Evolutionary conservation across 2,113 vertebrate species (phyloP).

Genomic region (Dipodomys spectabilis): DNA sequence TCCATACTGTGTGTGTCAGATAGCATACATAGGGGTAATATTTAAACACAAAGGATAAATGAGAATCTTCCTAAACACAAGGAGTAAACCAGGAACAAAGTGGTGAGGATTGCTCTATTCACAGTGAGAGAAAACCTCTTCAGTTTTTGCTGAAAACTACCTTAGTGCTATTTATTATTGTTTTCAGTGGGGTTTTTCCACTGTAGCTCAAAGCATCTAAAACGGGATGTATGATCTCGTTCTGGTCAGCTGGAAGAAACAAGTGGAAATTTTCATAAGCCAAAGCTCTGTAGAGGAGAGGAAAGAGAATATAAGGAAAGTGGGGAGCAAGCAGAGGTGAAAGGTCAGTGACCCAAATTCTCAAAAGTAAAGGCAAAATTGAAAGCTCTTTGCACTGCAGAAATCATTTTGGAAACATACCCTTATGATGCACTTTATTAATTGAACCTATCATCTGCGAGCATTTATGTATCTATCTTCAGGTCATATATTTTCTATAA

Average conservation of each 20-base stretch:
- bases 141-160: constrained; percentile 30
- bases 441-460: background rate
- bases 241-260: background rate
- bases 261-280: constrained; percentile 36
- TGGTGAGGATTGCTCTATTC: background rate
- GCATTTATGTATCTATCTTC: background rate
- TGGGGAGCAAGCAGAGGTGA: constrained; percentile 16
- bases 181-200: background rate
- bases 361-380: background rate
- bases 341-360: background rate
- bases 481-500: background rate
- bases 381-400: background rate
- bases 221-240: constrained; percentile 14
- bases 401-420: no score
- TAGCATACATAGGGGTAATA: background rate
- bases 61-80: background rate
- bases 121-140: background rate
- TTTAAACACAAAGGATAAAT: background rate
- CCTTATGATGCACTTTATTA: background rate
- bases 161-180: constrained; percentile 34
- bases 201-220: constrained; percentile 20
- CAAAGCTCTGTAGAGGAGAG: background rate
- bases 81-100: background rate
- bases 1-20: background rate
- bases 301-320: background rate